Evolutionary conservation across 2,888 invertebrate species (phyloP).

Genomic region (Calephelis perditalis): DNA sequence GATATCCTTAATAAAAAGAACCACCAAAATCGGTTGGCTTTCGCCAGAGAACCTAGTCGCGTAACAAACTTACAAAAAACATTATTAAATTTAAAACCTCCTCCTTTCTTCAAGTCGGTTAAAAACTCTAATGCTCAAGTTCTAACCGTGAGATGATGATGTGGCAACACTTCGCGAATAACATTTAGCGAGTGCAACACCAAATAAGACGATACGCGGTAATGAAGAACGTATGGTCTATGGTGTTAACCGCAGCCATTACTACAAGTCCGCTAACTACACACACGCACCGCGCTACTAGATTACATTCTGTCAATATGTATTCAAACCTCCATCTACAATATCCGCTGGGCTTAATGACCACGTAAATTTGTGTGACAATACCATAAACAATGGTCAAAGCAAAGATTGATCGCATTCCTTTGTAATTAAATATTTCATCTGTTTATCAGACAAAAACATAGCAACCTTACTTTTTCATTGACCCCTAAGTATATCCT

Average conservation of each 20-base stretch:
- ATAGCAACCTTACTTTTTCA: too few species aligned
- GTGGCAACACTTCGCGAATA: conserved; percentile 54
- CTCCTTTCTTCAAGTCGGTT: too few species aligned
- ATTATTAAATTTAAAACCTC: too few species aligned
- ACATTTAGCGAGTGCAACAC: conserved; percentile 50
- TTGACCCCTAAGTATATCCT: too few species aligned
- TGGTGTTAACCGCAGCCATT: conserved; percentile 63
- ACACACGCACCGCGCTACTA: conserved; percentile 44
- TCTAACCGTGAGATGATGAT: conserved; percentile 33
- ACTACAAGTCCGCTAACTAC: conserved; percentile 60
- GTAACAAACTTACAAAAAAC: too few species aligned
- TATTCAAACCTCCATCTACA: conserved; percentile 35
- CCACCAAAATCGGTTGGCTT: too few species aligned
- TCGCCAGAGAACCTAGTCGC: too few species aligned
- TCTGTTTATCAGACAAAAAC: too few species aligned
- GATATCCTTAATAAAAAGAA: too few species aligned
- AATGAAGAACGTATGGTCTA: conserved; percentile 52
- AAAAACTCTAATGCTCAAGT: neutral
- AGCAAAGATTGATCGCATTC: conserved; percentile 12
- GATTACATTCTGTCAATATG: conserved; percentile 75
- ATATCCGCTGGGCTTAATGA: conserved; percentile 22
- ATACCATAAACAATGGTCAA: conserved; percentile 17
- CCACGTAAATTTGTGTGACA: conserved; percentile 27
- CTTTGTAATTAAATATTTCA: neutral
- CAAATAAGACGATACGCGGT: conserved; percentile 53